Conservation (phyloP, 2,113 vertebrate genomes). For the Cygnus atratus region DNA sequence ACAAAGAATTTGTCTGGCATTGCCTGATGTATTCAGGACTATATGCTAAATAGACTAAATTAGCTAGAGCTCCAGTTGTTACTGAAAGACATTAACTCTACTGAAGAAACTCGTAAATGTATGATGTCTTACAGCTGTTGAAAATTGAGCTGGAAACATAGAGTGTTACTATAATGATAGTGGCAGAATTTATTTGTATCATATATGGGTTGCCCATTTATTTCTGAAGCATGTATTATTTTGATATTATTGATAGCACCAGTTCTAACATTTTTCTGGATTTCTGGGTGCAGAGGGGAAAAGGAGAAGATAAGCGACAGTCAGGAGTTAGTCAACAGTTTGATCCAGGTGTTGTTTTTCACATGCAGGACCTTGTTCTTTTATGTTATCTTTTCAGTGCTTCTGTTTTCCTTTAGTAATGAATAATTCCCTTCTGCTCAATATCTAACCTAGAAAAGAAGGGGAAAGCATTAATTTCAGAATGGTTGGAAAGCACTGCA, state of each 20-base stretch:
- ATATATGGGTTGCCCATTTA: rapidly evolving
- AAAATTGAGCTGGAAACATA: background rate
- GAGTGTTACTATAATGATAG: background rate
- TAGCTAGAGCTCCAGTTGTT: background rate
- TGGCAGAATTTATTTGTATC: background rate
- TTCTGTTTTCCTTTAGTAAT: background rate
- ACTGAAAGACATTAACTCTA: background rate
- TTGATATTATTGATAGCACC: background rate
- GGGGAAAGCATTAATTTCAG: background rate
- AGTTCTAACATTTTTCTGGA: background rate
- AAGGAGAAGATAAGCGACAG: too few relatives aligned
- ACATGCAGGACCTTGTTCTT: background rate
- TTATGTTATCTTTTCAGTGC: background rate
- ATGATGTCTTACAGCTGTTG: background rate
- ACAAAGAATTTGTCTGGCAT: background rate
- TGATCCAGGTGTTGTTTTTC: background rate
- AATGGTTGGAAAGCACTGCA: background rate
- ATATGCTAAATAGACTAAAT: background rate
- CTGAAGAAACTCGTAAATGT: background rate
- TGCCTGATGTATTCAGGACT: background rate
- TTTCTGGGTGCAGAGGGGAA: background rate
- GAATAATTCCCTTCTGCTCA: background rate
- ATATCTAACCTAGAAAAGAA: background rate
- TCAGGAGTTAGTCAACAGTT: rapidly evolving
- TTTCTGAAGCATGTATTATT: background rate